Percentiles rank a stretch among this genome's conserved stretches.
phyloP scores from a whole-genome alignment of 2,113 vertebrate species.

The Athene noctua region DNA sequence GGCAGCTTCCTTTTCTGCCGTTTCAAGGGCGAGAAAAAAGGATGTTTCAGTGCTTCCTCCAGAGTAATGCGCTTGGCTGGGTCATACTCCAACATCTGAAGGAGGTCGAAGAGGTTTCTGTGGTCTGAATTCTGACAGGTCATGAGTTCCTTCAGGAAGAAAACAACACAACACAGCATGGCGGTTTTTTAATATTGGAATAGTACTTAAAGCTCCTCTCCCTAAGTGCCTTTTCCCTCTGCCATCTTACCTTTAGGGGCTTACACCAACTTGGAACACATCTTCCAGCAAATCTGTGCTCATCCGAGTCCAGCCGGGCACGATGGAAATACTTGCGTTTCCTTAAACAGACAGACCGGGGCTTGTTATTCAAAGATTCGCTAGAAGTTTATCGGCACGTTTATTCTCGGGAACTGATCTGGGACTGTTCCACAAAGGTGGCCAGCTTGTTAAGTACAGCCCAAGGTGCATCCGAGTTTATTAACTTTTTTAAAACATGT shows the following conservation, averaged over 20 bases:
- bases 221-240: background rate
- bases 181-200: fast-evolving
- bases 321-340: constrained; percentile 78
- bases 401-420: too few relatives aligned
- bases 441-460: too few relatives aligned
- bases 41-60: constrained; percentile 79
- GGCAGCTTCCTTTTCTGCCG: background rate
- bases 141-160: constrained; percentile 79
- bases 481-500: too few relatives aligned
- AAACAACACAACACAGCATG: fast-evolving
- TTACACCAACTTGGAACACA: background rate
- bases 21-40: constrained; percentile 74
- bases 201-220: background rate
- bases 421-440: too few relatives aligned
- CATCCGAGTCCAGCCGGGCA: background rate
- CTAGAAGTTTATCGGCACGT: too few relatives aligned
- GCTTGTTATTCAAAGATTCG: background rate
- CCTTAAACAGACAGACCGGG: constrained; percentile 45
- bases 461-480: too few relatives aligned
- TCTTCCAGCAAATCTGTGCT: background rate
- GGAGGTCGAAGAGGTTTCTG: constrained; percentile 82
- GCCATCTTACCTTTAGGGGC: background rate
- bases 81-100: constrained; percentile 87
- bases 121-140: constrained; percentile 78
- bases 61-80: constrained; percentile 80